Evolutionary conservation across 1,140 invertebrate species (phyloP).

Genomic region (Caenorhabditis briggsae): DNA sequence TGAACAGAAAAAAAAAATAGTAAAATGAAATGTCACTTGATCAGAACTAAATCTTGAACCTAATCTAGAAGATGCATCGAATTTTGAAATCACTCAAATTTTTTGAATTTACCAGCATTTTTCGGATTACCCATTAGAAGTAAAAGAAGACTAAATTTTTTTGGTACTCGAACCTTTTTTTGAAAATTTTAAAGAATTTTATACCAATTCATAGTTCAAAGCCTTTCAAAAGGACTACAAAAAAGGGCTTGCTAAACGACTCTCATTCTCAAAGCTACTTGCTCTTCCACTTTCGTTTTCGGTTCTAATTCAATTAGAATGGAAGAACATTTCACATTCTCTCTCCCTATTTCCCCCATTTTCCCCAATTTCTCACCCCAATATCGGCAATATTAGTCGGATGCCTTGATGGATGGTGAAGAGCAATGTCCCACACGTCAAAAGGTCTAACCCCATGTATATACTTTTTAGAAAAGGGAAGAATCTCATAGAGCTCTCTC

Average conservation of each 20-base stretch:
- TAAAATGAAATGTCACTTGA: too few species aligned
- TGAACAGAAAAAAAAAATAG: too few species aligned
- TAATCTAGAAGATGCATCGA: too few species aligned
- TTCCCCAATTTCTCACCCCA: neutral
- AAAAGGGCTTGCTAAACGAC: neutral
- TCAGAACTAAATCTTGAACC: too few species aligned
- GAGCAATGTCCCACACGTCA: slow-evolving; percentile 3
- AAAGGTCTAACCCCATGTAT: neutral
- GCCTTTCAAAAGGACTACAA: neutral
- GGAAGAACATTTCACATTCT: slow-evolving; percentile 9
- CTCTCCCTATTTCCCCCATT: neutral
- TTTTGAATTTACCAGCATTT: too few species aligned
- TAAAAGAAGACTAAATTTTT: too few species aligned
- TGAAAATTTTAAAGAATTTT: too few species aligned
- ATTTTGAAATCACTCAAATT: too few species aligned
- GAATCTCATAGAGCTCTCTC: too few species aligned
- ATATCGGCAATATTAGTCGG: slow-evolving; percentile 14
- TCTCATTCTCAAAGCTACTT: too few species aligned
- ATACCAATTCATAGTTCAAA: neutral
- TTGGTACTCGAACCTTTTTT: too few species aligned
- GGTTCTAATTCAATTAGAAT: slow-evolving; percentile 18
- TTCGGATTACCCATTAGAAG: too few species aligned
- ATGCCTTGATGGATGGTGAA: slow-evolving; percentile 45
- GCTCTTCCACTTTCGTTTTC: neutral
- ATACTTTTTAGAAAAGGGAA: slow-evolving; percentile 12